Conservation (phyloP, 2,888 invertebrate species). For the Tubiluchus corallicola region DNA sequence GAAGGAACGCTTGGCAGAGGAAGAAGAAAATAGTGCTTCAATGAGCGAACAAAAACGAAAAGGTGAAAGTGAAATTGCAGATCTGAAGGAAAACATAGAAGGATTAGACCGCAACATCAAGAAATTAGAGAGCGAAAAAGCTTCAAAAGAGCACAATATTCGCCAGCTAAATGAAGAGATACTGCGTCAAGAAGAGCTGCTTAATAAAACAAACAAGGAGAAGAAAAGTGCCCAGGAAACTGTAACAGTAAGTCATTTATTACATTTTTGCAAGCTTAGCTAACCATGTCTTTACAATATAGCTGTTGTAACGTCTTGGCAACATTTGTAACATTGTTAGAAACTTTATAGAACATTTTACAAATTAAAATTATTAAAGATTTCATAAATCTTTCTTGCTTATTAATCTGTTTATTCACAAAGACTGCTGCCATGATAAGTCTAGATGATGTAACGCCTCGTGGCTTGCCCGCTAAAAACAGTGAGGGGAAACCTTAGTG, state of each 20-base stretch:
- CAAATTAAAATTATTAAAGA: no score
- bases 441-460: no score
- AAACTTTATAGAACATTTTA: no score
- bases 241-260: neutral
- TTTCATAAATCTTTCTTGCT: no score
- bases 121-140: constrained; percentile 72
- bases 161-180: constrained; percentile 19
- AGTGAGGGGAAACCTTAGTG: no score
- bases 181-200: constrained; percentile 73
- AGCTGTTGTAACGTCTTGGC: no score
- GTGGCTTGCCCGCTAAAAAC: no score
- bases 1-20: constrained; percentile 87
- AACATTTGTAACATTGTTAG: no score
- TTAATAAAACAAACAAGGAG: constrained; percentile 97
- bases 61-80: constrained; percentile 78
- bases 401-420: no score
- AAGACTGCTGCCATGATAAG: no score
- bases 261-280: no score
- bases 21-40: constrained; percentile 91
- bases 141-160: constrained; percentile 47
- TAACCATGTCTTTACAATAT: no score
- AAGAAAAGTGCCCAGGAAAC: constrained; percentile 65
- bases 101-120: neutral
- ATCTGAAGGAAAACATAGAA: constrained; percentile 53
- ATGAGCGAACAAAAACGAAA: constrained; percentile 66